Percentiles rank a stretch among this genome's conserved stretches.
Evolutionary conservation across 1,140 invertebrate species (phyloP).

Genomic region (Penaeus indicus): DNA sequence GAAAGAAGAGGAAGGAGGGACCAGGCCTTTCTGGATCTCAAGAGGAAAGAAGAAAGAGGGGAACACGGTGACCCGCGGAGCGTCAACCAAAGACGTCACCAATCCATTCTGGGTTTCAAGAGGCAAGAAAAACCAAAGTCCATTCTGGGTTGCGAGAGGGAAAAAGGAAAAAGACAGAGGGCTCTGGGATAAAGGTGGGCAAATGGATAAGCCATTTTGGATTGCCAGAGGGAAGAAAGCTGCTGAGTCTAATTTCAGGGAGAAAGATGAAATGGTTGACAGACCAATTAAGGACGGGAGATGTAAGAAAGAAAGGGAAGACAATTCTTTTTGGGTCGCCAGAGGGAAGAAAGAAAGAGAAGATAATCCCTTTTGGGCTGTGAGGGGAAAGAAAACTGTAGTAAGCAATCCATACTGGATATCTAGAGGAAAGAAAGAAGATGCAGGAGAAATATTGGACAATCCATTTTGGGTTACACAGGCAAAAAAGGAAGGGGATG

Average conservation of each 20-base stretch:
- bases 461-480: not conserved
- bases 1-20: no score
- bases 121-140: no score
- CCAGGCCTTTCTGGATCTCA: no score
- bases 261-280: no score
- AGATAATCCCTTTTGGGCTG: not conserved
- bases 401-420: conserved; percentile 24
- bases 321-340: conserved; percentile 8
- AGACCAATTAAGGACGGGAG: conserved; percentile 20
- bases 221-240: conserved; percentile 42
- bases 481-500: not conserved
- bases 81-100: no score
- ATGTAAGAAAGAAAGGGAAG: conserved; percentile 30
- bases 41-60: no score
- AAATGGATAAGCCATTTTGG: conserved; percentile 38
- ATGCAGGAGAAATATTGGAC: no score
- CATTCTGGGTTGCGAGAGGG: conserved; percentile 36
- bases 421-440: conserved; percentile 22
- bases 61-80: no score
- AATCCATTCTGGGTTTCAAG: no score
- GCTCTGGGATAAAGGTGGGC: not conserved
- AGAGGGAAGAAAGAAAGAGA: conserved; percentile 26
- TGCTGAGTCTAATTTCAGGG: not conserved
- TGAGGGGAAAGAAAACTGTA: conserved; percentile 29
- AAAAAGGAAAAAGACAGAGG: not conserved